Conservation (phyloP, 2,888 invertebrate species). For the Mystacides longicornis region DNA sequence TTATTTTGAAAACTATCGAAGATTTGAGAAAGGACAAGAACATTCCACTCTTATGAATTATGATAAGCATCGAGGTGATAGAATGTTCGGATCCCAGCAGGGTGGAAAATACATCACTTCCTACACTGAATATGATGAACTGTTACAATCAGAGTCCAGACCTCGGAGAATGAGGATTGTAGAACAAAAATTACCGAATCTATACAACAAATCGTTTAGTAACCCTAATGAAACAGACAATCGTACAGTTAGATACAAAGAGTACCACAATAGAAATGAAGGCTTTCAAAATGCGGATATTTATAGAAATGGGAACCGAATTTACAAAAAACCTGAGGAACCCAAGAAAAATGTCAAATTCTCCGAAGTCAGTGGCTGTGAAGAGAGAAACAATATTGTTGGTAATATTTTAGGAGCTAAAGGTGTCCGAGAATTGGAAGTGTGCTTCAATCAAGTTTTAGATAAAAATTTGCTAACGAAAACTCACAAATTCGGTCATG, state of each 20-base stretch:
- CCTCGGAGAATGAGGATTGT: conserved; percentile 14
- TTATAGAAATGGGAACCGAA: conserved; percentile 1
- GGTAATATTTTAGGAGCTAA: conserved; percentile 42
- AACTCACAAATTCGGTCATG: conserved; percentile 35
- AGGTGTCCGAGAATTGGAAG: conserved; percentile 43
- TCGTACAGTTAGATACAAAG: neutral
- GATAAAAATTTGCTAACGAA: conserved; percentile 48
- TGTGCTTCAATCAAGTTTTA: conserved; percentile 47
- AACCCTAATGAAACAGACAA: neutral
- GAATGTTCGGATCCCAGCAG: neutral
- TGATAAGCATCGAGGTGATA: neutral
- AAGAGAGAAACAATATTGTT: conserved; percentile 40
- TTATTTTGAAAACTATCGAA: neutral
- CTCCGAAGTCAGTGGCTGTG: conserved; percentile 40
- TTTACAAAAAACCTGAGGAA: conserved; percentile 28
- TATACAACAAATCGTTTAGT: conserved; percentile 8
- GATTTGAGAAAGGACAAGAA: neutral
- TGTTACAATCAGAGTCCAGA: conserved; percentile 4
- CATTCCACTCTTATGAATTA: neutral
- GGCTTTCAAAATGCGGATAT: neutral
- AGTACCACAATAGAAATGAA: neutral
- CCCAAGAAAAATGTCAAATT: conserved; percentile 46
- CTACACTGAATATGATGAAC: conserved; percentile 15
- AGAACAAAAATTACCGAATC: conserved; percentile 9
- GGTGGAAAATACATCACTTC: neutral